Evolutionary conservation across 2,888 invertebrate species (phyloP), one percentile per base, ranked within the genome.

Genomic region (Drosophila neotestacea): DNA sequence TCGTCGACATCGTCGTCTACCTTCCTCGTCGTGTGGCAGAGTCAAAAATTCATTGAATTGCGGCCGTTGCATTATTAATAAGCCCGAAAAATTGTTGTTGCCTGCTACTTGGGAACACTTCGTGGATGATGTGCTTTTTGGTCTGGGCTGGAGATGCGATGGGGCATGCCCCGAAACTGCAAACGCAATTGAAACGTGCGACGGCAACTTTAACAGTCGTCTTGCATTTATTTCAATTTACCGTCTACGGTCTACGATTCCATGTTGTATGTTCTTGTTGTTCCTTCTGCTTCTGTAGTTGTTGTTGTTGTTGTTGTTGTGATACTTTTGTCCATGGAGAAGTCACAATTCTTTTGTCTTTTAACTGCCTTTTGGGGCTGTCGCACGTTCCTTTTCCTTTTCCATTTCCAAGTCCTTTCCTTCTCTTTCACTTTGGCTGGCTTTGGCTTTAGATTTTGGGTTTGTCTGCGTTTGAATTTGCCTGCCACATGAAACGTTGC

Each of bases 31-130:
- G 70, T 63, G 66, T 73, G 67, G 51, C 66, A 70, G 78, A 89
- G 88, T 88, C 87, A 87, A 89, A 88, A 87, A 87, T 87, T 89
- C 87, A 87, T 89, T 89, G 87, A 87, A 89, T 87, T 89, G 84
- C 87, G 87, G 89, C 84, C 84, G 74, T 64, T 87, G 88, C 88
- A 87, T 87, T 89, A 87, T 87, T 87, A 87, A 87, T 88, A 88
- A 74, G 80, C 73, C 58, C 73, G 52, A 79, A 85, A 82, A 79
- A 81, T 77, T 69, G 74, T 81, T 83, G 86, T 81, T 85, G 76
- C 66, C 64, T 63, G 64, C 60, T 76, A 69, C 70, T 79, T 79
- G 75, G 61, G 75, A 56, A 66, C 76, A 75, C 64, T 78, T 78
- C 60, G 63, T 75, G 78, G 79, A 75, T 73, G 74, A 60, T 76